Evolutionary conservation across 2,888 invertebrate genomes (phyloP), one percentile per base, ranked within the genome.

Genomic region (Candidula unifasciata): DNA sequence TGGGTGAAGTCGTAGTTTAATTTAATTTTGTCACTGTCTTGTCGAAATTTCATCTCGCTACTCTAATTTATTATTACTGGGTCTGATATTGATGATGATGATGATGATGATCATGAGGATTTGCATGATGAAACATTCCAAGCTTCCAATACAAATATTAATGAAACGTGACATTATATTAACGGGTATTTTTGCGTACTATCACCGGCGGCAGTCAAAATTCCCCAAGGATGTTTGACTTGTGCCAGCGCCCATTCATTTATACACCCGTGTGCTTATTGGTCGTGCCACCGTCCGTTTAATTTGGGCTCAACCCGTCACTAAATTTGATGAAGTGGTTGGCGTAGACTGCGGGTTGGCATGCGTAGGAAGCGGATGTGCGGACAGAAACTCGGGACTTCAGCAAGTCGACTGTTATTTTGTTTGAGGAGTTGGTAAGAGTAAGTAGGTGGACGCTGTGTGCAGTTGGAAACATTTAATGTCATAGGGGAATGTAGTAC

Each of bases 281-380:
- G 66, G 66, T 10, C 66, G 66, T 66, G 66, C 27, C 66, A 27
- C 5, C n/a, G 5, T 0, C n/a, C n/a, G 66, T 66, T 66, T 66
- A 27, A 66, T 66, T 66, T 66, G 66, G 66, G 66, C 66, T 66
- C n/a, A 66, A 66, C n/a, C 66, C 24, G 66, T 27, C 66, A 27
- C 66, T 66, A 66, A 2, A 66, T 10, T 66, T 66, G 66, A 66
- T 66, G 27, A 27, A 27, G 66, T 66, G n/a, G n/a, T 27, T 10
- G 24, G 66, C 24, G 66, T 27, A 66, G 66, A n/a, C 24, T 18
- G 24, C 27, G n/a, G 66, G 66, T 10, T n/a, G 66, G 3, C 27
- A 3, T 66, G 66, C n/a, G 27, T n/a, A n/a, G 24, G 66, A 18
- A n/a, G n/a, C n/a, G n/a, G 66, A 10, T 66, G 66, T 44, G 44